Conservation (phyloP, 2,797 vertebrate species). For the Eulemur coronatus region DNA sequence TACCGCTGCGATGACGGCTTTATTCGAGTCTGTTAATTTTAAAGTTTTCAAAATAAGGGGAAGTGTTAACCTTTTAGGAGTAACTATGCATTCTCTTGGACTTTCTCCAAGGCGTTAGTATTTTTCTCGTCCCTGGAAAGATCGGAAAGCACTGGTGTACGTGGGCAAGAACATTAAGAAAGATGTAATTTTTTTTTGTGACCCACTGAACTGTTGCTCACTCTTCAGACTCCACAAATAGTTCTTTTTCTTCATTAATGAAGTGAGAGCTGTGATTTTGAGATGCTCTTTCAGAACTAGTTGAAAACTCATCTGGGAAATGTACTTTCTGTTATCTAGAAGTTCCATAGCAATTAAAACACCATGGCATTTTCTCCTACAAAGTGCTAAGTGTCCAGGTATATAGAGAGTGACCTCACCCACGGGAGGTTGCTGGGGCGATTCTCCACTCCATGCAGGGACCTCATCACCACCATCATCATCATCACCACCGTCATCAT, state of each 20-base stretch:
- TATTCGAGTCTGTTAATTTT: neutral
- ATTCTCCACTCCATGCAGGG: fast-evolving
- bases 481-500: neutral
- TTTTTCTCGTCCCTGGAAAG: neutral
- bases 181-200: neutral
- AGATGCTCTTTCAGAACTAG: slow-evolving; percentile 38
- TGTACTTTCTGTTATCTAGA: neutral
- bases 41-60: slow-evolving; percentile 49
- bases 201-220: neutral
- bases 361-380: neutral
- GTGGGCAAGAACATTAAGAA: neutral
- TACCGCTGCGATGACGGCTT: neutral
- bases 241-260: slow-evolving; percentile 23
- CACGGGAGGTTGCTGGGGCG: neutral
- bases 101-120: slow-evolving; percentile 13
- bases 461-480: neutral
- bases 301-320: neutral
- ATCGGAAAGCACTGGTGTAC: neutral
- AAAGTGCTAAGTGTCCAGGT: neutral
- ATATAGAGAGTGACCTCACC: neutral
- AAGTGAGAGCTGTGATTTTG: neutral
- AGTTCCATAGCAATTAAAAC: slow-evolving; percentile 45
- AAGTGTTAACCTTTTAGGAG: neutral
- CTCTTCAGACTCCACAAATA: neutral
- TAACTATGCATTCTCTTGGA: neutral